Evolutionary conservation across 1,140 invertebrate species (phyloP).

Genomic region (Parapsyche elsis): DNA sequence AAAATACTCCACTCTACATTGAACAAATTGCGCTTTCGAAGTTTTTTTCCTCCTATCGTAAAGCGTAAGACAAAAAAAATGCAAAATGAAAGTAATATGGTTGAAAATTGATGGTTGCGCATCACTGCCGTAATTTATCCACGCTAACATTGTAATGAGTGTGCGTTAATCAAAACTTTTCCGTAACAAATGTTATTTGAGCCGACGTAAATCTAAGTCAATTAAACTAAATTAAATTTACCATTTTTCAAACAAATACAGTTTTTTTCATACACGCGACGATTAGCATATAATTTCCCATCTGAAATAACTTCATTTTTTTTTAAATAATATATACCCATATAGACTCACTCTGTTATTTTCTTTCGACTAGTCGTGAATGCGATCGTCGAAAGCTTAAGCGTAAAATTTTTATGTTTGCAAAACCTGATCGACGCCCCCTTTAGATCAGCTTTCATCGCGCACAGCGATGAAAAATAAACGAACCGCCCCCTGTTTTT

Average conservation of each 20-base stretch:
- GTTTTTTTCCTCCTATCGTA: neutral
- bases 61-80: constrained; percentile 1
- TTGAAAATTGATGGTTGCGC: constrained; percentile 26
- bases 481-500: constrained; percentile 6
- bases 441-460: neutral
- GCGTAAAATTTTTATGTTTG: neutral
- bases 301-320: too few relatives aligned
- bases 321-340: too few relatives aligned
- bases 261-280: too few relatives aligned
- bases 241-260: neutral
- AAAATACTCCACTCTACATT: neutral
- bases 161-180: constrained; percentile 30
- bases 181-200: constrained; percentile 28
- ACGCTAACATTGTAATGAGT: constrained; percentile 23
- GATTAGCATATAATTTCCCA: too few relatives aligned
- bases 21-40: constrained; percentile 19
- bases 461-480: constrained; percentile 6
- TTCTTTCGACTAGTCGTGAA: neutral
- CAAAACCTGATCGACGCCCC: too few relatives aligned
- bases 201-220: constrained; percentile 30
- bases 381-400: constrained; percentile 1
- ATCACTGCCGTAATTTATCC: constrained; percentile 29
- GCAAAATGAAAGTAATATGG: constrained; percentile 22
- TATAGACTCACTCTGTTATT: neutral
- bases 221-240: constrained; percentile 18